phyloP scores from a whole-genome alignment of 92 coral and sea anemone species.

The Porites evermanni region DNA sequence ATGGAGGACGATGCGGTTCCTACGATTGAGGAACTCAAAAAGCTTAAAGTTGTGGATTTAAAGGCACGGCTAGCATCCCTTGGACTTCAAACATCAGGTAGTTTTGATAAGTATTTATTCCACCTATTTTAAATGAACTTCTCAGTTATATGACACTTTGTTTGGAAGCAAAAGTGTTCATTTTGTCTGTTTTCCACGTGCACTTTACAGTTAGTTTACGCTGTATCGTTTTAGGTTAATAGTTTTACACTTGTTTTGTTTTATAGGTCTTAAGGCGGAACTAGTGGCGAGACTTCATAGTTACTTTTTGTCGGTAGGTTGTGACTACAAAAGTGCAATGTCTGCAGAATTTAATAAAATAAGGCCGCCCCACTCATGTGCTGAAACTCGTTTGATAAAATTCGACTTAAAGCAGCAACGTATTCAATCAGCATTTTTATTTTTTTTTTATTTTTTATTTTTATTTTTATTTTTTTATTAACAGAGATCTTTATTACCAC shows the following conservation, averaged over 20 bases:
- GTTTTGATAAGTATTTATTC: not conserved
- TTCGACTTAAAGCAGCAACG: no score
- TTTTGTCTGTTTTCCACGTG: not conserved
- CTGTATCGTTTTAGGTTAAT: no score
- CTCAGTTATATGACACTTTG: not conserved
- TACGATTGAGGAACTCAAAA: constrained; percentile 75
- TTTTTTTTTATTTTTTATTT: no score
- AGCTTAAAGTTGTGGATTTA: constrained; percentile 92
- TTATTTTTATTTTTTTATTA: no score
- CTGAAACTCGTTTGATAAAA: no score
- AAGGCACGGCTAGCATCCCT: constrained; percentile 82
- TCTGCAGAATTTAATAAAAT: no score
- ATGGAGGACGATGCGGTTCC: constrained; percentile 81
- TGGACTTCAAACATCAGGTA: constrained; percentile 93
- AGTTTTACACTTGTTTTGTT: no score
- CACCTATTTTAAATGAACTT: not conserved
- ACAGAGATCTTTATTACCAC: no score
- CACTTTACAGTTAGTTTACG: not conserved
- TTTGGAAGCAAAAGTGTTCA: not conserved
- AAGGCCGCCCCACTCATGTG: no score
- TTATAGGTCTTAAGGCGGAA: constrained; percentile 91
- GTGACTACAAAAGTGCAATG: no score
- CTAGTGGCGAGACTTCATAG: constrained; percentile 80
- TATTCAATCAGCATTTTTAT: no score
- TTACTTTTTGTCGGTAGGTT: constrained; percentile 79